phyloP scores from a whole-genome alignment of 2,888 invertebrate species.

The Atrina japonica region DNA sequence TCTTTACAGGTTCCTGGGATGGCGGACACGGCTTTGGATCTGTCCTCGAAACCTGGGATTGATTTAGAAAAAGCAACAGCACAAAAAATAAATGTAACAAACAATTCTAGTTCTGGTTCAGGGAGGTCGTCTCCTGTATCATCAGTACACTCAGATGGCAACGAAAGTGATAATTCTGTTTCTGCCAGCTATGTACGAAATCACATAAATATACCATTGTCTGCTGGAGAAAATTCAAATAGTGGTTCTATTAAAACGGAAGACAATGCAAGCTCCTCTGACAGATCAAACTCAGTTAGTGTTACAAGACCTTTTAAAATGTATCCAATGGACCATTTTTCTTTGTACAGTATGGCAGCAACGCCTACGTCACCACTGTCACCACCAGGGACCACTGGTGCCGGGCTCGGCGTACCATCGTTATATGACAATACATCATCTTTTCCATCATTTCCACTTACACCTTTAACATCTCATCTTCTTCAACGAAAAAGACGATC shows the following conservation, averaged over 20 bases:
- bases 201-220: constrained; percentile 24
- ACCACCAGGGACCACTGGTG: constrained; percentile 50
- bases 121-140: constrained; percentile 48
- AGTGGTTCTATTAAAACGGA: constrained; percentile 30
- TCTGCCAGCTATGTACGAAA: constrained; percentile 37
- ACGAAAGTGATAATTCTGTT: constrained; percentile 51
- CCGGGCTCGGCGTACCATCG: constrained; percentile 45
- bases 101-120: constrained; percentile 31
- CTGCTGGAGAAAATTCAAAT: constrained; percentile 29
- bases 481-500: constrained; percentile 70
- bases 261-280: constrained; percentile 14
- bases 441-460: constrained; percentile 64
- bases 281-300: constrained; percentile 31
- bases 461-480: constrained; percentile 72
- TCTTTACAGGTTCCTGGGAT: constrained; percentile 39
- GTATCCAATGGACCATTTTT: constrained; percentile 64
- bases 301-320: constrained; percentile 67
- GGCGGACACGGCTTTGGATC: constrained; percentile 64
- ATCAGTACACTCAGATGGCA: constrained; percentile 50
- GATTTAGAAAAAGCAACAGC: constrained; percentile 20
- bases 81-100: constrained; percentile 4
- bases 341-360: constrained; percentile 44
- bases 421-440: constrained; percentile 56
- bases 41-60: constrained; percentile 56
- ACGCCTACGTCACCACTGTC: constrained; percentile 50